Base-by-base conservation (phyloP, 1,140 invertebrate genomes). In the Eriosoma lanigerum region DNA sequence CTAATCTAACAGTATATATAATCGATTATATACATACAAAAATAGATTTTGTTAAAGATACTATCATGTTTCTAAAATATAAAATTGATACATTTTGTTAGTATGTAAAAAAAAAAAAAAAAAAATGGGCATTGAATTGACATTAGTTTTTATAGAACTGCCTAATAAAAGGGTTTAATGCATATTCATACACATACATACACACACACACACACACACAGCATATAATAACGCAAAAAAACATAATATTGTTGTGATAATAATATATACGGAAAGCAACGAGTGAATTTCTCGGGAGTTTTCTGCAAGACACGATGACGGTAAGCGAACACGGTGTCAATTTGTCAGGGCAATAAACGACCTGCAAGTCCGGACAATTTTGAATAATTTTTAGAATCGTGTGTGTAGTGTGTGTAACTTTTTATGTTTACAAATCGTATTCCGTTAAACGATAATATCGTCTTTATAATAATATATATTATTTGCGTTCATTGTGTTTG, bases 321-420 rank as follows among this genome's bases (percentile, higher is more conserved):
- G 9, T 6, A n/a, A n/a, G 64, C 38, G 32, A 24, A 75, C 72
- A 75, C 72, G 72, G 72, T n/a, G n/a, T 75, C 72, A 75, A 75
- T 75, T 75, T 75, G 48, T 52, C 52, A 19, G 19, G 13, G 52
- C 52, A 17, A 75, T 56, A 75, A 75, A 56, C 70, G 46, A 54
- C 26, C 70, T 12, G 70, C 70, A 26, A 54, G n/a, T n/a, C 54
- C 70, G 70, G 50, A 50, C 70, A 56, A 56, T 75, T 56, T 56
- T 75, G 70, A 75, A 75, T 75, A 75, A 24, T 44, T 75, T 52
- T 32, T 56, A 75, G n/a, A n/a, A 19, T 75, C 8, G 9, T 3
- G 17, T n/a, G n/a, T n/a, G n/a, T n/a, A n/a, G n/a, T n/a, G n/a
- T n/a, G n/a, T n/a, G n/a, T n/a, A n/a, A n/a, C n/a, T 75, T 29